Evolutionary conservation across 2,113 vertebrate genomes (phyloP), one percentile per base, ranked within the genome.

Genomic region (Vulpes vulpes): DNA sequence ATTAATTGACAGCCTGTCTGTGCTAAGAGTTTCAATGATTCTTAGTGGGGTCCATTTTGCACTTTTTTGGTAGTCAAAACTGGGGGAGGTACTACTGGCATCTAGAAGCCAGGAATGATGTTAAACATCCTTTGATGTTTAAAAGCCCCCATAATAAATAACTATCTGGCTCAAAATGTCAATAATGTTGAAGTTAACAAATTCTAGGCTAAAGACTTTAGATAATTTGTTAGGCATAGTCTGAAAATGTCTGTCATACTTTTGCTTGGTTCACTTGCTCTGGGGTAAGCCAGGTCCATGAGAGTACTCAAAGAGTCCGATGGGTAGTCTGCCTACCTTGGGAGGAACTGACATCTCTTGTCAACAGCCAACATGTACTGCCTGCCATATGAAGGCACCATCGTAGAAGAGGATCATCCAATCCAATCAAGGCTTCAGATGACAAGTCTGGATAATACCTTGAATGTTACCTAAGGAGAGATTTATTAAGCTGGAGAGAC

Each of bases 361-460:
- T 22, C 5, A 62, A 32, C 0, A 53, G 6, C 12, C 4, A 51
- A 30, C 20, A 15, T 19, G 0, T 5, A 11, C 11, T 32, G 1
- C 8, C 20, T 25, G 16, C 16, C 5, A 0, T 7, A 0, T 25
- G 55, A 51, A 2, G 2, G 10, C 0, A 2, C 16, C 8, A 65
- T n/a, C 17, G 35, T n/a, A 25, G 62, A 27, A 55, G 2, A 53
- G 23, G 51, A n/a, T 17, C 30, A 0, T 55, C 6, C 4, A 93
- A 25, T 11, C 16, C 11, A 35, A 35, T 0, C 12, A 81, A 91
- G 17, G 8, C 19, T 89, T 60, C 10, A 57, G 30, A 14, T 73
- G n/a, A 55, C 32, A 64, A 16, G 0, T 55, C 43, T 88, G 16
- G 30, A 2, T 22, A 65, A 0, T 87, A 25, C 12, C 25, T 81